phyloP scores from a whole-genome alignment of 1,140 invertebrate genomes.

The Zophobas morio region DNA sequence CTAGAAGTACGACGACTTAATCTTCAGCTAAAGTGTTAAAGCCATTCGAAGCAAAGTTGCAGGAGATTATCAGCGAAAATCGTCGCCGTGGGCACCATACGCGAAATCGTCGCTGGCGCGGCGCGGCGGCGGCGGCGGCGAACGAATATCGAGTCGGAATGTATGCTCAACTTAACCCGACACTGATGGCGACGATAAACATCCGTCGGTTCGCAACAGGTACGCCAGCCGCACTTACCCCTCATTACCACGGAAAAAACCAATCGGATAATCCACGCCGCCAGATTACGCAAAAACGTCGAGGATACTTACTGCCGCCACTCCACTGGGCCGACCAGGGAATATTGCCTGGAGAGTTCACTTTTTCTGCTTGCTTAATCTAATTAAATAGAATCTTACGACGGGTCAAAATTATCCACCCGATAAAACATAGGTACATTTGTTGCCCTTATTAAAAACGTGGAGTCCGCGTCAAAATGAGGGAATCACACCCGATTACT shows the following conservation, averaged over 20 bases:
- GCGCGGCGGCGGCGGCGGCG: background rate
- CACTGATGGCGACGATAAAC: slow-evolving; percentile 60
- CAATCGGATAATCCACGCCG: slow-evolving; percentile 50
- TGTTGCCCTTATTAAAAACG: no score
- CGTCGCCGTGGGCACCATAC: slow-evolving; percentile 20
- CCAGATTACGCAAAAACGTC: slow-evolving; percentile 52
- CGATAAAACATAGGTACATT: no score
- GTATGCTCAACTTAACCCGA: slow-evolving; percentile 58
- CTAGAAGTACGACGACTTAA: slow-evolving; percentile 26
- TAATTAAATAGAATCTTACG: slow-evolving; percentile 6
- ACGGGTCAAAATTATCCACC: no score
- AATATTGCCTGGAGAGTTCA: slow-evolving; percentile 33
- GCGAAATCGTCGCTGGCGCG: slow-evolving; percentile 24
- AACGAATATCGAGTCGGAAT: slow-evolving; percentile 45
- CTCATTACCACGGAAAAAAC: slow-evolving; percentile 58
- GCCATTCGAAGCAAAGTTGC: slow-evolving; percentile 26
- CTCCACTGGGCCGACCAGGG: slow-evolving; percentile 36
- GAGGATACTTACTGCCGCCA: slow-evolving; percentile 33
- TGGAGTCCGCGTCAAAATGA: no score
- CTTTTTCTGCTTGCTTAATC: slow-evolving; percentile 16
- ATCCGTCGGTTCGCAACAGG: slow-evolving; percentile 60
- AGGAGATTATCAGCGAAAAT: slow-evolving; percentile 21
- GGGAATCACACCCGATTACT: no score
- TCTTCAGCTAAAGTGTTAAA: slow-evolving; percentile 3
- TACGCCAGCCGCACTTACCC: slow-evolving; percentile 53